These are phyloP conservation scores for Baronia brevicornis DNA, from an alignment of 2,888 invertebrate genomes.

Conservation along the genomic window DNA sequence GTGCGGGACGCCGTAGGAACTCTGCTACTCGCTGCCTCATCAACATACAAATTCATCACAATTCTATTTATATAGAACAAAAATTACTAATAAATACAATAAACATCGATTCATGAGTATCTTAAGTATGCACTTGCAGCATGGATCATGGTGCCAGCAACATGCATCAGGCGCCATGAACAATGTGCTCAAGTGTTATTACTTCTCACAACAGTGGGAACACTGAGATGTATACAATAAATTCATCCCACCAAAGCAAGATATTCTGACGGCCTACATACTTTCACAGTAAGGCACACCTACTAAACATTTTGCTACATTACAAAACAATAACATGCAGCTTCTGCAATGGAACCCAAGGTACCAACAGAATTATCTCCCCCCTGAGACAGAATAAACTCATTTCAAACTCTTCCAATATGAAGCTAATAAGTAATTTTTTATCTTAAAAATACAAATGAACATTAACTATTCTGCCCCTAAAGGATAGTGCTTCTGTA, in stretches of 20 bases:
- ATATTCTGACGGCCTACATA: too few relatives aligned
- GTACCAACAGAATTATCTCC: constrained; percentile 28
- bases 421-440: constrained; percentile 37
- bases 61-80: constrained; percentile 60
- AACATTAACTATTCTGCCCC: constrained; percentile 14
- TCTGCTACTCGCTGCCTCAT: constrained; percentile 54
- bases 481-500: constrained; percentile 19
- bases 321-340: constrained; percentile 61
- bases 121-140: constrained; percentile 31
- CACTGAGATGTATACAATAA: too few relatives aligned
- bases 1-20: constrained; percentile 45
- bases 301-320: constrained; percentile 42
- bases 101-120: constrained; percentile 61
- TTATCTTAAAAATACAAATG: constrained; percentile 14
- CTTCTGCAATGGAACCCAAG: constrained; percentile 26
- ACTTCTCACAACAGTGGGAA: too few relatives aligned
- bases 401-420: constrained; percentile 25
- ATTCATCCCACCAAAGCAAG: too few relatives aligned
- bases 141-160: constrained; percentile 23
- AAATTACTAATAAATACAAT: constrained; percentile 62
- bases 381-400: constrained; percentile 25
- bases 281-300: constrained; percentile 16
- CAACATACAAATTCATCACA: constrained; percentile 57
- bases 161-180: constrained; percentile 21
- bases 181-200: neutral